Conservation (phyloP, 37 sponge, comb jelly and placozoan species). For the Mnemiopsis leidyi region DNA sequence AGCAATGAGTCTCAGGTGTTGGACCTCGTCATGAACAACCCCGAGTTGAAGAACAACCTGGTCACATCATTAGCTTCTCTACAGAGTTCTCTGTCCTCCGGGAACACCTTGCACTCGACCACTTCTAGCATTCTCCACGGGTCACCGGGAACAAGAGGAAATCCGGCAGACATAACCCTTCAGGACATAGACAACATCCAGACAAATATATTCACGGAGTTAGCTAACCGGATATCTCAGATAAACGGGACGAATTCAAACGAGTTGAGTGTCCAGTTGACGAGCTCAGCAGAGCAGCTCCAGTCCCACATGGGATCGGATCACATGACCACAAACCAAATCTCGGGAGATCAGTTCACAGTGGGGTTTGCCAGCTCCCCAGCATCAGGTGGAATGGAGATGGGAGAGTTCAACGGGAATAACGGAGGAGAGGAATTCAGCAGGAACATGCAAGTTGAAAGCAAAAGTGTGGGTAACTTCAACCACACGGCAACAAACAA, state of each 20-base stretch:
- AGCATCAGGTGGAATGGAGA: neutral
- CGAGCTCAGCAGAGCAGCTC: neutral
- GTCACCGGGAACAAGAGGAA: neutral
- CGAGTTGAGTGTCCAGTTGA: neutral
- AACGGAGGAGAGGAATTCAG: neutral
- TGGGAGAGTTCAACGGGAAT: neutral
- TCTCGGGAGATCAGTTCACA: neutral
- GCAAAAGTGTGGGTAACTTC: neutral
- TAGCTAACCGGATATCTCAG: constrained; percentile 5
- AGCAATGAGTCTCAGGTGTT: neutral
- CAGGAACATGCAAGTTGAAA: neutral
- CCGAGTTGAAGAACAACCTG: constrained; percentile 11
- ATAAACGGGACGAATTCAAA: neutral
- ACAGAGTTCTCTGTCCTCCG: neutral
- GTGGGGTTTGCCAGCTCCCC: neutral
- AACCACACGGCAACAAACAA: neutral
- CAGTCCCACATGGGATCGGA: neutral
- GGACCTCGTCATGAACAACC: constrained; percentile 7
- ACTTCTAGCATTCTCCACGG: neutral
- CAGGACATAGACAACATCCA: constrained; percentile 30
- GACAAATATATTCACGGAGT: constrained; percentile 19
- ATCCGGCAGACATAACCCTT: neutral
- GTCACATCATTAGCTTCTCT: neutral
- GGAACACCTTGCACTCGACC: neutral
- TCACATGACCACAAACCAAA: neutral